A percentile compares a stretch with the other conserved stretches of the same genome.
Evolutionary conservation across 2,113 vertebrate species (phyloP).

Genomic region (Rutilus rutilus): DNA sequence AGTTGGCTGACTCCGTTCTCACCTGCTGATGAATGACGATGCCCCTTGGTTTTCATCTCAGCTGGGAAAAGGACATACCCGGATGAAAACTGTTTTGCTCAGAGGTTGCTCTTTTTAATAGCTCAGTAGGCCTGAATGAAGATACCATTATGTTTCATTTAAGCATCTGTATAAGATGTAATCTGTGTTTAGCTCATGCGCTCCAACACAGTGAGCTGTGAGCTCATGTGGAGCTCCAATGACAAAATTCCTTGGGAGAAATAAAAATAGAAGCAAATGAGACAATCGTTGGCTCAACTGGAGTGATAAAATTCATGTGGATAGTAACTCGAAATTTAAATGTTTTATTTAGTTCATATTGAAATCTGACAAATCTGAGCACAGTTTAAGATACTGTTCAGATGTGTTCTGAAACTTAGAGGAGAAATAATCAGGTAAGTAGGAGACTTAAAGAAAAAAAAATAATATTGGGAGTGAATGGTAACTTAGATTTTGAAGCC

Average conservation of each 20-base stretch:
- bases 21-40: constrained; percentile 39
- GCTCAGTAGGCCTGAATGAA: not conserved
- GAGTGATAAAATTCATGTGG: not conserved
- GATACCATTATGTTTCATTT: constrained; percentile 1
- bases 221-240: constrained; percentile 6
- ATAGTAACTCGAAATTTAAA: not conserved
- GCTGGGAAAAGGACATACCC: constrained; percentile 33
- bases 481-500: no score
- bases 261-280: constrained; percentile 32
- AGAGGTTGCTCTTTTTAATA: constrained; percentile 2
- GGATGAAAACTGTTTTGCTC: not conserved
- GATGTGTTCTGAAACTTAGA: no score
- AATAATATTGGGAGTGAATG: no score
- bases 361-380: constrained; percentile 4
- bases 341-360: not conserved
- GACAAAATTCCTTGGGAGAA: not conserved
- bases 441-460: no score
- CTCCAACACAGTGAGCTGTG: not conserved
- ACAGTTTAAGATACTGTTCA: not conserved
- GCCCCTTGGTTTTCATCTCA: constrained; percentile 24
- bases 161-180: not conserved
- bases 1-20: constrained; percentile 26
- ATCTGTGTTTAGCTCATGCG: not conserved
- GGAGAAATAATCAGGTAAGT: no score
- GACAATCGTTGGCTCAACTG: not conserved